Base-by-base conservation (phyloP, 2,797 vertebrate species). In the Poecile montanus region DNA sequence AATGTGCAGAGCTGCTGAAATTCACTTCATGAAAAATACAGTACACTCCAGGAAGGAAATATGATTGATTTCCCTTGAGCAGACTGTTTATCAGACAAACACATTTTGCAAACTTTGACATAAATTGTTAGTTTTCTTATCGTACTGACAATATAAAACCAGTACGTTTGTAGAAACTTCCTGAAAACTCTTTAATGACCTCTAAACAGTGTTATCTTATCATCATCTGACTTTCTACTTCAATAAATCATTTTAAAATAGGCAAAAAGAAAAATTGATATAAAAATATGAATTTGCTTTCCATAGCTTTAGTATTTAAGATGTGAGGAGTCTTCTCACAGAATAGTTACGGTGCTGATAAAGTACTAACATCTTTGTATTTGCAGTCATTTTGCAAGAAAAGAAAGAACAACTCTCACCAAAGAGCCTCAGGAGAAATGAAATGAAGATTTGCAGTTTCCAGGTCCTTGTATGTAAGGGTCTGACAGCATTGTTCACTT, bases 191-290 rank as follows among this genome's bases (percentile, higher is more conserved):
- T 97, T 98, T 97, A 98, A 98, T 97, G 98, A 98, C 98, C 98
- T 98, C 98, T 98, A 98, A 98, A 98, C 97, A 97, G 96, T 94
- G 96, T 97, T 98, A 98, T 98, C 98, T 98, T 98, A 98, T 98
- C 97, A 85, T 95, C 89, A 98, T 98, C 97, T 97, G 96, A 97
- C 96, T 98, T 97, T 95, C 96, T 92, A 81, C 95, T 78, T 96
- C 91, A 97, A 98, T 98, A 98, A 98, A 98, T 98, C 98, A 98
- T 97, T 97, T 96, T 97, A 94, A 98, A 98, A 97, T 94, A 95
- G 93, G 95, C 94, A 95, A 94, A 97, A 96, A 97, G 97, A 97
- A 97, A 97, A 97, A 95, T 75, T 93, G 93, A 96, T 97, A 96
- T 96, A 89, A 96, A 98, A 97, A 97, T 96, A 97, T 94, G 94